Evolutionary conservation across 2,888 invertebrate species (phyloP), one percentile per base, ranked within the genome.

Genomic region (Tetranychus truncatus): DNA sequence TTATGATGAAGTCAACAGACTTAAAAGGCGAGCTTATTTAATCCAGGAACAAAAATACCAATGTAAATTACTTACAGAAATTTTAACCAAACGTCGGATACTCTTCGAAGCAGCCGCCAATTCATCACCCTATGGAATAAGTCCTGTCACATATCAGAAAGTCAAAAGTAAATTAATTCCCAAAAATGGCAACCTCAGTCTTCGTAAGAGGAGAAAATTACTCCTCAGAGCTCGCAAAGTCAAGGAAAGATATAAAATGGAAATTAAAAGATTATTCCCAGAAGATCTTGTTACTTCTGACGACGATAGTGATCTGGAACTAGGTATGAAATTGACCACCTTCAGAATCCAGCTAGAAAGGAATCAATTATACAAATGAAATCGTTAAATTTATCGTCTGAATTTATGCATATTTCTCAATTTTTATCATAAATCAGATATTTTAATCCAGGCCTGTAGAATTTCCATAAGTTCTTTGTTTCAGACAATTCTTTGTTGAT

Each of bases 11-110:
- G 71, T 76, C 20, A 71, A 71, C n/a, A 6, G 3, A 71, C 45
- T 76, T 20, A 76, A 71, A 65, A 71, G 66, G 65, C 67, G 46
- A 45, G 69, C 74, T 18, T 72, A 74, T 55, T 5, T n/a, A 20
- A 44, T 74, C 6, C 65, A 76, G 20, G 76, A 76, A 66, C 71
- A 76, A 71, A 66, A 76, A 46, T 20, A 45, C 55, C 76, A 76
- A 55, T 74, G 71, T 65, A 24, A 71, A 69, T 34, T 76, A 11
- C 20, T 74, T 3, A 72, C 20, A 6, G 74, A 76, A 65, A 74
- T 76, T 7, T 24, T 76, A 11, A 69, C 66, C 7, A 74, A 74
- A 45, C 9, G 74, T 21, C n/a, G 21, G 46, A 44, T 65, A 66
- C 46, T 76, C 6, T 46, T 76, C 45, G 45, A 76, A 65, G 18